Percentiles rank a stretch among this genome's conserved stretches.
phyloP scores from a whole-genome alignment of 2,888 invertebrate species.

The Apamea anceps region DNA sequence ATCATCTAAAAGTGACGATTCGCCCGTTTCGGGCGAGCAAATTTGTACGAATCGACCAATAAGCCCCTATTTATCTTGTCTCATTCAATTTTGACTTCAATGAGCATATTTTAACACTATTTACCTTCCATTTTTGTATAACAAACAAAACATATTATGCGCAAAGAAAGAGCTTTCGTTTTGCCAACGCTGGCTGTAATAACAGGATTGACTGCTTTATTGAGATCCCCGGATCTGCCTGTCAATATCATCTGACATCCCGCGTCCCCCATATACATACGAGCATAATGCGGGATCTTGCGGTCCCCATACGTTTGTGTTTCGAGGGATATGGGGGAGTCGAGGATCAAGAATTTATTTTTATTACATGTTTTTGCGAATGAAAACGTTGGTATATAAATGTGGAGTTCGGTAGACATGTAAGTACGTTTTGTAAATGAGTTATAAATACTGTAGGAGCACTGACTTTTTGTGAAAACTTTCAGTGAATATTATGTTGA shows the following conservation, averaged over 20 bases:
- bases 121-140: conserved; percentile 6
- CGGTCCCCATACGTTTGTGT: conserved; percentile 40
- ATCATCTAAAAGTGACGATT: too few species aligned
- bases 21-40: background rate
- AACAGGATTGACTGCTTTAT: conserved; percentile 61
- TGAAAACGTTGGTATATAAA: background rate
- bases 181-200: conserved; percentile 34
- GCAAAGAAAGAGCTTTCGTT: conserved; percentile 30
- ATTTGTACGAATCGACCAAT: background rate
- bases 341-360: conserved; percentile 11
- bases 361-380: background rate
- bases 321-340: conserved; percentile 32
- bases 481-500: background rate
- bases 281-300: conserved; percentile 47
- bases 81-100: conserved; percentile 1
- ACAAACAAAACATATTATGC: conserved; percentile 42
- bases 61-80: background rate
- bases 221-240: conserved; percentile 57
- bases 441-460: background rate
- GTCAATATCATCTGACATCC: conserved; percentile 66
- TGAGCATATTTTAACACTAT: background rate
- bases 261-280: conserved; percentile 38
- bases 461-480: background rate
- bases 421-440: background rate
- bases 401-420: background rate